Base-by-base conservation (phyloP, 2,888 invertebrate genomes). In the Glaucopsyche alexis region DNA sequence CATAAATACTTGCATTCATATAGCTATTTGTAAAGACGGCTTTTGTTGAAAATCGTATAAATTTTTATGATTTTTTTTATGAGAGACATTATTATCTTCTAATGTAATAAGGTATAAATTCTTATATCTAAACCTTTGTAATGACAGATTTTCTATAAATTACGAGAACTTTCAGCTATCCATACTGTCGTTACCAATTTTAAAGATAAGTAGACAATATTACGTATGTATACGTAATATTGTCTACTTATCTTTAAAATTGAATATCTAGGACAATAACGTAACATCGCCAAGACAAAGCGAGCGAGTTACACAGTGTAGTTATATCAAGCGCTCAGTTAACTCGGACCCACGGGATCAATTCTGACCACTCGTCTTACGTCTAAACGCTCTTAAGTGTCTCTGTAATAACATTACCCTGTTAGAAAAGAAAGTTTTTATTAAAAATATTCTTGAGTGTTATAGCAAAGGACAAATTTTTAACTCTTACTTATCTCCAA, bases 1-100 rank as follows among this genome's bases (percentile, higher is more conserved):
- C 74, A 76, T 75, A 74, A 75, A 75, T 50, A 50, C 67, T 45
- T 45, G 67, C 45, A 69, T 72, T 67, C 47, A 29, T 69, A 69
- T 69, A 13, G 45, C n/a, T 45, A 49, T 69, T 47, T 47, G 47
- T 47, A 19, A 19, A 16, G 45, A 60, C 60, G 29, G 60, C 7
- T 60, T 60, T 60, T 60, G 60, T 60, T 60, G 60, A 13, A 47
- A 60, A 38, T 38, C 29, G 60, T 38, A 60, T 60, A 60, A 38
- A 13, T 7, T 38, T 60, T 66, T 66, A 66, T 66, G 66, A 66
- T 66, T 66, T 60, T 60, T 60, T 60, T 60, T 38, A 60, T 14
- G 7, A 38, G 29, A 13, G 29, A 13, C 29, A 60, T 60, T 60
- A 60, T 29, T 60, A 29, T 29, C 13, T 29, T 29, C 1, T 29